phyloP scores from a whole-genome alignment of 1,140 invertebrate species.

The Druon quercuslanigerum region DNA sequence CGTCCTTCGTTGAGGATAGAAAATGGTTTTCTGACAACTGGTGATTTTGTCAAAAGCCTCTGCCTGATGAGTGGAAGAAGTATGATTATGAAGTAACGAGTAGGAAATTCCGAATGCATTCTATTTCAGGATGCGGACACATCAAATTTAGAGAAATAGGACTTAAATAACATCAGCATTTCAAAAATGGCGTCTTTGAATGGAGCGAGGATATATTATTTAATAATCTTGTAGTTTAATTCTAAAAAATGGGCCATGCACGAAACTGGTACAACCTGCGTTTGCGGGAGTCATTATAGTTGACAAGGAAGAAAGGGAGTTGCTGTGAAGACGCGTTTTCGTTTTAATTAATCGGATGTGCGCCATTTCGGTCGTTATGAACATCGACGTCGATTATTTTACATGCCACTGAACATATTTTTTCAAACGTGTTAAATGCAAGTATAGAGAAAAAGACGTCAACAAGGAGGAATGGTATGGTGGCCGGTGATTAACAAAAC shows the following conservation, averaged over 20 bases:
- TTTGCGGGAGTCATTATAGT: neutral
- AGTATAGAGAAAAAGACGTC: constrained; percentile 55
- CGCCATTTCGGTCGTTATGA: constrained; percentile 26
- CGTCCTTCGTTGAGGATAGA: neutral
- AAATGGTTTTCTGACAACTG: neutral
- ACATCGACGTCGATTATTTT: constrained; percentile 63
- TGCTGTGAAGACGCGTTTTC: neutral
- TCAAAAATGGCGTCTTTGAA: no score
- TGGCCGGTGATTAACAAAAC: constrained; percentile 70
- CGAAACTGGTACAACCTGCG: neutral
- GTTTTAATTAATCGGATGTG: constrained; percentile 29
- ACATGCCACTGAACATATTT: constrained; percentile 70
- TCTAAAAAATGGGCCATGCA: no score
- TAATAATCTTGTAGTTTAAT: no score
- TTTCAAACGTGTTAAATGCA: constrained; percentile 69
- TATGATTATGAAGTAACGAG: no score
- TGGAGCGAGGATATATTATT: no score
- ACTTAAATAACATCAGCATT: no score
- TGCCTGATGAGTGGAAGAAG: no score
- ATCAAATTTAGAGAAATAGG: no score
- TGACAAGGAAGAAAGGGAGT: constrained; percentile 13
- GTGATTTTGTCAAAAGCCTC: neutral
- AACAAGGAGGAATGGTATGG: constrained; percentile 55
- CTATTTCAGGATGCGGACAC: no score
- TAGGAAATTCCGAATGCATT: no score